Evolutionary conservation across 2,888 invertebrate species (phyloP).

Genomic region (Orthonychiurus folsomi): DNA sequence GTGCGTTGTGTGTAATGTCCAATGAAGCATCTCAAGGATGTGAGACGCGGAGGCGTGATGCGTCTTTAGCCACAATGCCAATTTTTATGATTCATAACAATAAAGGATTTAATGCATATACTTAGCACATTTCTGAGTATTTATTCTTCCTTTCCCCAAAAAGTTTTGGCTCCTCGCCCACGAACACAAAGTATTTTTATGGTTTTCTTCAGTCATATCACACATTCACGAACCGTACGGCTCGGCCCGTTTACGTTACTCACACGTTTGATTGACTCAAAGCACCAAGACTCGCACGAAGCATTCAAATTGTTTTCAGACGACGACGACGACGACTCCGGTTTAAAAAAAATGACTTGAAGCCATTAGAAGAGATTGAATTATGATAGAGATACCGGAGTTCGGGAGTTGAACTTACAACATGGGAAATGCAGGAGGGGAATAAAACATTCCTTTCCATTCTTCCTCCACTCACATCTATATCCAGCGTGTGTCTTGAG

Average conservation of each 20-base stretch:
- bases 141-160: not conserved
- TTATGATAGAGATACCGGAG: not conserved
- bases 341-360: not conserved
- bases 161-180: not conserved
- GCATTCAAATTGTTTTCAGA: not conserved
- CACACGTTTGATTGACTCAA: not conserved
- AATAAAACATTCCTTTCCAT: not conserved
- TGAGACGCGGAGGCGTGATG: too few relatives aligned
- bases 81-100: constrained; percentile 1
- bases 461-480: too few relatives aligned
- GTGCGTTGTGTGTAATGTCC: too few relatives aligned
- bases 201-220: not conserved
- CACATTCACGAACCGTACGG: not conserved
- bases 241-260: not conserved
- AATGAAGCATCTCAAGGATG: too few relatives aligned
- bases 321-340: too few relatives aligned
- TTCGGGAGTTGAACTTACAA: too few relatives aligned
- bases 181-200: not conserved
- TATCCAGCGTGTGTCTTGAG: not conserved
- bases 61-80: too few relatives aligned
- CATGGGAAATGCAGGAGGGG: not conserved
- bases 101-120: not conserved
- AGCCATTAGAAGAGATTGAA: constrained; percentile 1
- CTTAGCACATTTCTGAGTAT: not conserved
- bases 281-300: not conserved